Conservation (phyloP, 1,140 invertebrate species). For the Tetranychus urticae region DNA sequence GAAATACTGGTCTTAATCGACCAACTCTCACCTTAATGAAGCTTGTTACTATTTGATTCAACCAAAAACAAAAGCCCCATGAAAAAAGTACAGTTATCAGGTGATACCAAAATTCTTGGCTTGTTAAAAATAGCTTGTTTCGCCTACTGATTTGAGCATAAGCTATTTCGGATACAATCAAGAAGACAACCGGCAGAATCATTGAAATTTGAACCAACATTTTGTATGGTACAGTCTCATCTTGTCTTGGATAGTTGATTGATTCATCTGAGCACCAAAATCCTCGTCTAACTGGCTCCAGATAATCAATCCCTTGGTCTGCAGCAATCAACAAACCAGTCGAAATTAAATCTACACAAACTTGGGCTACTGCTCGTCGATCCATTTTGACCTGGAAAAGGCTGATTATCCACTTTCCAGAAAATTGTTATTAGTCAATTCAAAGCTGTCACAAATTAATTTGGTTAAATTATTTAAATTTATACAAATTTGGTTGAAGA, state of each 20-base stretch:
- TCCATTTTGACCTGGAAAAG: no score
- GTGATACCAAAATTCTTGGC: background rate
- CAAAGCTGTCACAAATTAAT: no score
- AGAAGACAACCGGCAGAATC: background rate
- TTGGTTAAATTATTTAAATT: no score
- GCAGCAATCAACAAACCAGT: no score
- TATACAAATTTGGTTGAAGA: no score
- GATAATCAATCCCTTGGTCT: background rate
- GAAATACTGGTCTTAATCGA: conserved; percentile 69
- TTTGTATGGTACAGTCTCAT: conserved; percentile 44
- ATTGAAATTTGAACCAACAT: background rate
- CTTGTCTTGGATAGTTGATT: conserved; percentile 13
- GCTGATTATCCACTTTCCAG: no score
- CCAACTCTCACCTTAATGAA: conserved; percentile 58
- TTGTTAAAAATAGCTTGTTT: background rate
- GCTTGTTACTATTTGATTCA: background rate
- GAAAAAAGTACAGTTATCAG: background rate
- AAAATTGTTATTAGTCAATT: no score
- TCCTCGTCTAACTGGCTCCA: conserved; percentile 2
- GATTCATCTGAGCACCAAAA: conserved; percentile 4
- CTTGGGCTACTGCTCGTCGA: no score
- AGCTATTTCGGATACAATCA: background rate
- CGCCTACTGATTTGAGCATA: background rate
- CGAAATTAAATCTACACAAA: no score
- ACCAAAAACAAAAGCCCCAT: background rate